A percentile compares a stretch with the other conserved stretches of the same genome.
Evolutionary conservation across 2,113 vertebrate genomes (phyloP).

Genomic region (Cyphomyrus plagiostoma): DNA sequence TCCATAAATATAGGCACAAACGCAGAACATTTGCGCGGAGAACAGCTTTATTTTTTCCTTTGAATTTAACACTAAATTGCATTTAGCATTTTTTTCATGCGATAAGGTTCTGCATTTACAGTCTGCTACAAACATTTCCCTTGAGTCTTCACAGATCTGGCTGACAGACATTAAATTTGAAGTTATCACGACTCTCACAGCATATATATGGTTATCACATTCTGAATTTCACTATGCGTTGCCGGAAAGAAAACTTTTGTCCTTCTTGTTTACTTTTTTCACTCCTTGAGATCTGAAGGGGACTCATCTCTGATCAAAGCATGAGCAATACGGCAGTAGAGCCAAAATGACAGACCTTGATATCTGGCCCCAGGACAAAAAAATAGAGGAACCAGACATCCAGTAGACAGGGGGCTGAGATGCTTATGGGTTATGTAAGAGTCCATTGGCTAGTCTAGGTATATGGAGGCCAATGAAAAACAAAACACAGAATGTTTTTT

Average conservation of each 20-base stretch:
- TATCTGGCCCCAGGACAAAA: constrained; percentile 33
- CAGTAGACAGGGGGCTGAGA: neutral
- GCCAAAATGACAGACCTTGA: constrained; percentile 59
- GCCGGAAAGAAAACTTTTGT: constrained; percentile 35
- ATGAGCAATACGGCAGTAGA: constrained; percentile 28
- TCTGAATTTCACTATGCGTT: constrained; percentile 34
- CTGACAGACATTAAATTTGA: constrained; percentile 66
- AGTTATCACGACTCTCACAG: constrained; percentile 50
- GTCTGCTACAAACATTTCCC: constrained; percentile 48
- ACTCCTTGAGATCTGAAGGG: constrained; percentile 54
- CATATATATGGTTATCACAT: constrained; percentile 25
- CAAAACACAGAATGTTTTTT: constrained; percentile 76
- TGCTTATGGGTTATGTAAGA: constrained; percentile 46
- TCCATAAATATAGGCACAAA: neutral
- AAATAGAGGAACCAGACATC: neutral
- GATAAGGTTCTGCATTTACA: constrained; percentile 53
- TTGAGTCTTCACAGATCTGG: constrained; percentile 55
- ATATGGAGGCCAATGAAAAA: constrained; percentile 82
- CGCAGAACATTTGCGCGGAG: constrained; percentile 11
- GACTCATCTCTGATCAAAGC: constrained; percentile 63
- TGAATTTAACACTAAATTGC: constrained; percentile 48
- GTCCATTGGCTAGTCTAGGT: constrained; percentile 64
- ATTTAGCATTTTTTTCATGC: constrained; percentile 46
- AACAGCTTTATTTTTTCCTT: constrained; percentile 36
- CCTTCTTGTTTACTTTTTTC: constrained; percentile 58